Evolutionary conservation across 2,797 vertebrate genomes (phyloP), one percentile per base, ranked within the genome.

Genomic region (Brotula barbata): DNA sequence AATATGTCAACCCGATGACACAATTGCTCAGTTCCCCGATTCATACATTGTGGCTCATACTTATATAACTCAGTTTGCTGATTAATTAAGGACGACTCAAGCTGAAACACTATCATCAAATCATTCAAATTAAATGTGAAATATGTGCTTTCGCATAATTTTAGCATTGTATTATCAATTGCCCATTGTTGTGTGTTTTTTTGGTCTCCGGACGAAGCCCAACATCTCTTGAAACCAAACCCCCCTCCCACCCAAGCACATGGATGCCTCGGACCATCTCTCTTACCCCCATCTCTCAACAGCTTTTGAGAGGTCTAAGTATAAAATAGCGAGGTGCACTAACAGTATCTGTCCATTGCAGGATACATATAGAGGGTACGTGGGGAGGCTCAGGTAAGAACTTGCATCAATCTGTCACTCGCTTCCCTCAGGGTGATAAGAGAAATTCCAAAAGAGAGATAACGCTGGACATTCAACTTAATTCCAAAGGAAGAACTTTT

Each of bases 381-480:
- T 85, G 79, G 87, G 84, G 85, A 89, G 84, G 88, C 92, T 92
- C 89, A 92, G 89, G 89, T 85, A 84, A 92, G 88, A 89, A 87
- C 91, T 86, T 85, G 87, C 88, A 89, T 86, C 87, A 90, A 92
- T 94, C 93, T 91, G 88, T 95, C 93, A 94, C 90, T 93, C 88
- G 88, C 85, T 90, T 88, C 87, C 87, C 84, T 84, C 84, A 3
- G 80, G 85, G 73, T 57, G 92, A 94, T 93, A 94, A 94, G 92
- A 90, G 87, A 91, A 93, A 92, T 92, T 93, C 89, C 86, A 85
- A 83, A 71, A 73, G 83, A 77, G 77, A 92, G 92, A 93, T 92
- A 90, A 90, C 75, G 80, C 85, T 89, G 83, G 84, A 89, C 82
- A 84, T 85, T 90, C 86, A 91, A 92, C 90, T 91, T 90, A 89